Evolutionary conservation across 2,797 vertebrate species (phyloP).

Genomic region (Arctocebus calabarensis): DNA sequence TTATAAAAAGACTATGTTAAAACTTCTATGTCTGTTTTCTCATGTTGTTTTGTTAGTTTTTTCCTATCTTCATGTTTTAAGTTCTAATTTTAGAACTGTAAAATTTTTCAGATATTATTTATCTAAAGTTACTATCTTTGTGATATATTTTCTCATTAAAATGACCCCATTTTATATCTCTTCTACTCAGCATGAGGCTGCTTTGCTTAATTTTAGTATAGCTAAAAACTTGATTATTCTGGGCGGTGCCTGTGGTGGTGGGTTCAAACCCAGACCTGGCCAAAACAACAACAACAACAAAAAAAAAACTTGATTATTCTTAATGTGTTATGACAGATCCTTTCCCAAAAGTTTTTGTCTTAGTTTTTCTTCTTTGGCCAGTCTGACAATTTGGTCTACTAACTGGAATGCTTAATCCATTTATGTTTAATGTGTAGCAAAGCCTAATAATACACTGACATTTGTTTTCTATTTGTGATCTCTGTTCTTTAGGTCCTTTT

Average conservation of each 20-base stretch:
- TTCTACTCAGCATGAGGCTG: neutral
- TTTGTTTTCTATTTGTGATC: constrained; percentile 1
- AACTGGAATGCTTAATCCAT: neutral
- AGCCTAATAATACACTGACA: neutral
- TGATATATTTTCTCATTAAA: constrained; percentile 6
- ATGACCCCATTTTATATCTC: neutral
- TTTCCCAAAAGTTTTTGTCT: neutral
- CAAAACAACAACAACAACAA: too few relatives aligned
- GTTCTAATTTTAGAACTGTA: neutral
- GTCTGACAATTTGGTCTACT: neutral
- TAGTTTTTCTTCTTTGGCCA: neutral
- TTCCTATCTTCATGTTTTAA: constrained; percentile 20
- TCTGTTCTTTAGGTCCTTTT: neutral
- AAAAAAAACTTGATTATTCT: neutral
- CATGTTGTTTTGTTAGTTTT: neutral
- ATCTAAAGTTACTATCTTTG: neutral
- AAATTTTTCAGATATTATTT: neutral
- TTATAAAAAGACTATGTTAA: neutral
- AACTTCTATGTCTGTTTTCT: neutral
- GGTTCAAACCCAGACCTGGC: too few relatives aligned
- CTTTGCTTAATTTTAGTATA: neutral
- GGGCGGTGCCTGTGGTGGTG: too few relatives aligned
- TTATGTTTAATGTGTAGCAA: neutral
- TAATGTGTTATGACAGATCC: neutral
- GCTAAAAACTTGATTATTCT: neutral